Base-by-base conservation (phyloP, 2,888 invertebrate species). In the Polydrusus tereticollis region DNA sequence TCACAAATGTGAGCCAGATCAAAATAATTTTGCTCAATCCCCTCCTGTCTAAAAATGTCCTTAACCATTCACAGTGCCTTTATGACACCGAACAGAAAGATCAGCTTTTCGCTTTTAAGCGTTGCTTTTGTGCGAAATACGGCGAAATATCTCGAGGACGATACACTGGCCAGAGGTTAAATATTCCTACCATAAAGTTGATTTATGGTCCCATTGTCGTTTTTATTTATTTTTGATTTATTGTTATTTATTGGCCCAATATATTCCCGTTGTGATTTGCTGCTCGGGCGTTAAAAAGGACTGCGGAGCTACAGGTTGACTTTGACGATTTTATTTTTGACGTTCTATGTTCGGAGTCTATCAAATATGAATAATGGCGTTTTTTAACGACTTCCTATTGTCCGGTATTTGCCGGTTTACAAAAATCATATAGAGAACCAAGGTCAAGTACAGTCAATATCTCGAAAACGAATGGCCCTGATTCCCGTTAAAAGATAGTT, bases 171-270 rank as follows among this genome's bases (percentile, higher is more conserved):
- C 64, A 52, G 52, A 64, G 64, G 64, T 64, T 64, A 52, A 64
- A 64, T 55, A 64, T 63, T 52, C 52, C 64, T 52, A 33, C 64
- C 64, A 20, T 67, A 67, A 67, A 67, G 21, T 58, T 71, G 71
- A 71, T 71, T 71, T 71, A 71, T 71, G 43, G 50, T 38, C 26
- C 45, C 36, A 65, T 71, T 65, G 71, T 65, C 71, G 66, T 52
- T 69, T 60, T 60, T 69, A 69, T 62, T 69, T 62, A 60, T 69
- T 62, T 62, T 62, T 69, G 69, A 69, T 69, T 69, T 69, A 69
- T 69, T 69, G 29, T 62, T 69, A 69, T 69, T 69, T 69, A 69
- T 69, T 62, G 62, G 52, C 16, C 60, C 62, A 62, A 62, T 69
- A 68, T 59, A 68, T 68, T 60, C 23, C 50, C 67, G 59, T 60